phyloP scores from a whole-genome alignment of 1,140 invertebrate genomes.

The Pseudoatta argentina region DNA sequence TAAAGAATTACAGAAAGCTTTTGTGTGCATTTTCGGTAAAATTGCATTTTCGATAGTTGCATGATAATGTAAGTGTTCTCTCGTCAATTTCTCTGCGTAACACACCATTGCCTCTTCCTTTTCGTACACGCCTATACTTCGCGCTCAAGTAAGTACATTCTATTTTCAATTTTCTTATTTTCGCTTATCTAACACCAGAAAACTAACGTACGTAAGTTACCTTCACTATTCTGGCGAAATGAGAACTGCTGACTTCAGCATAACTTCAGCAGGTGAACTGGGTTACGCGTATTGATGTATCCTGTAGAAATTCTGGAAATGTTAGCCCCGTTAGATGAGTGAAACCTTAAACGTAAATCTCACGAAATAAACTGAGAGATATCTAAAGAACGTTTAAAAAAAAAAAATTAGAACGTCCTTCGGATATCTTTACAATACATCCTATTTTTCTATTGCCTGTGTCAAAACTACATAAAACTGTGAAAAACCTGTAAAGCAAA shows the following conservation, averaged over 20 bases:
- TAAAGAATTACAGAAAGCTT: slow-evolving; percentile 1
- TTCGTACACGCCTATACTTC: background rate
- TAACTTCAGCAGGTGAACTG: background rate
- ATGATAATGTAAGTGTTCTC: slow-evolving; percentile 49
- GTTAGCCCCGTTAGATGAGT: slow-evolving; percentile 1
- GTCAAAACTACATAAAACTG: background rate
- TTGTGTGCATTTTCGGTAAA: slow-evolving; percentile 17
- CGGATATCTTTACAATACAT: background rate
- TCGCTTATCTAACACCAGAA: slow-evolving; percentile 21
- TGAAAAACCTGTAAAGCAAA: background rate
- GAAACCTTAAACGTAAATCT: background rate
- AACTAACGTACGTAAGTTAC: slow-evolving; percentile 30
- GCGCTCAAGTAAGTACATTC: slow-evolving; percentile 50
- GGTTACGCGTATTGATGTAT: slow-evolving; percentile 17
- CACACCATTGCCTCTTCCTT: slow-evolving; percentile 12
- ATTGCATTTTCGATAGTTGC: slow-evolving; percentile 48
- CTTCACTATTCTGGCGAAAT: slow-evolving; percentile 14
- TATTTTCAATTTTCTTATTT: slow-evolving; percentile 30
- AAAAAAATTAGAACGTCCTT: background rate
- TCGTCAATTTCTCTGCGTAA: slow-evolving; percentile 32
- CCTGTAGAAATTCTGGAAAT: slow-evolving; percentile 4
- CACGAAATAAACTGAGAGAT: background rate
- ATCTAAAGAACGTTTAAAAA: background rate
- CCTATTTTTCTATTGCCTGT: background rate
- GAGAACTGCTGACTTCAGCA: slow-evolving; percentile 9